Conservation (phyloP, 2,888 invertebrate species). For the Petrolisthes manimaculis region DNA sequence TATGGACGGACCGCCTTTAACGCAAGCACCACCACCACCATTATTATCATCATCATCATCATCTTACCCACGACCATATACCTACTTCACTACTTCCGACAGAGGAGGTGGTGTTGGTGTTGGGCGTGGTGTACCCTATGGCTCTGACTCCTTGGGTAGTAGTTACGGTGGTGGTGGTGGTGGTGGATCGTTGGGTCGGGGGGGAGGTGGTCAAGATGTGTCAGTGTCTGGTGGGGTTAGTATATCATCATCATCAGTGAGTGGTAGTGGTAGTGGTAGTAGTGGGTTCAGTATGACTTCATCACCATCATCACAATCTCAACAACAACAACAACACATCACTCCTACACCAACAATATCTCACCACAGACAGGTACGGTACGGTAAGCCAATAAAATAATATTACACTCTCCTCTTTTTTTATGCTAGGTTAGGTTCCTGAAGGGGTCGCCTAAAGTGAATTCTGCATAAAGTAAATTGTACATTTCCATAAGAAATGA, state of each 20-base stretch:
- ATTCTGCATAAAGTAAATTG: no score
- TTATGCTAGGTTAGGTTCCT: no score
- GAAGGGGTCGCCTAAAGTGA: no score
- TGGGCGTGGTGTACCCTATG: not conserved
- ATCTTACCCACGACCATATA: not conserved
- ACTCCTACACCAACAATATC: not conserved
- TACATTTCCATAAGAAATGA: no score
- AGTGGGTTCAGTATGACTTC: no score
- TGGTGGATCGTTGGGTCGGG: not conserved
- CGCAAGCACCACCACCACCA: conserved; percentile 81
- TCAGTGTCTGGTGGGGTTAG: not conserved
- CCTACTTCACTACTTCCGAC: not conserved
- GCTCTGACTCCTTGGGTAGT: not conserved
- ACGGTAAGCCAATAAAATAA: not conserved
- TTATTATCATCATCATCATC: conserved; percentile 71
- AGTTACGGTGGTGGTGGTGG: not conserved
- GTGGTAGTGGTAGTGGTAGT: no score
- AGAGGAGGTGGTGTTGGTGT: not conserved
- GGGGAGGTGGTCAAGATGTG: not conserved
- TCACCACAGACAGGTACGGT: conserved; percentile 18
- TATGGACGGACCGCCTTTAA: conserved; percentile 77
- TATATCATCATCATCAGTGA: not conserved
- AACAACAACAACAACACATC: not conserved
- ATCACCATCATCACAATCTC: no score
- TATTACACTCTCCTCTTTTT: no score